Base-by-base conservation (phyloP, 2,797 vertebrate species). In the Silurus lanzhouensis region DNA sequence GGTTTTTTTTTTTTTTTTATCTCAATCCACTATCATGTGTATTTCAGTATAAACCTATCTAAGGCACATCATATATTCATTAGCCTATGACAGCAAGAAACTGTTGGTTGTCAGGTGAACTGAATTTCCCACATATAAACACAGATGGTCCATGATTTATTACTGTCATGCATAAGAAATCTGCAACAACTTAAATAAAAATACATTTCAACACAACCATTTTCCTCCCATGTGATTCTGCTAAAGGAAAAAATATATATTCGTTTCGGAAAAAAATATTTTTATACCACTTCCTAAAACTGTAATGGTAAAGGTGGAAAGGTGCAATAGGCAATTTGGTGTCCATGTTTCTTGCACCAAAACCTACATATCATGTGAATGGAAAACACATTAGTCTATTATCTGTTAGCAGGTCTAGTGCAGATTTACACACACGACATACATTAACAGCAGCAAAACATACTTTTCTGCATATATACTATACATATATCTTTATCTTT, bases 171-270 rank as follows among this genome's bases (percentile, higher is more conserved):
- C 64, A 74, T 71, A 46, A 78, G 38, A 78, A 57, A 78, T 48
- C 78, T 66, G 52, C 63, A 71, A 82, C 25, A 83, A 67, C 48
- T 83, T 55, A 81, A 85, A 81, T 58, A 25, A 57, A 46, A 85
- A 72, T 67, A 84, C 58, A 79, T 84, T 80, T 61, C 19, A 31
- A 79, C 75, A 31, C 67, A 82, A 89, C 64, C 83, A 78, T 67
- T 85, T 86, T 88, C 82, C 25, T 92, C 31, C n/a, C 91, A 90
- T 92, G 13, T 61, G 55, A 60, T 20, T 60, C 27, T 58, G 22
- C 25, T 15, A 91, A 91, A 71, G 63, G 87, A 89, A 89, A 61
- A 89, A 85, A n/a, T n/a, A 57, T 19, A 31, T 88, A 77, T 82
- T 87, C 44, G 25, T 20, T 38, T 1, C 10, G 7, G 17, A 60